Evolutionary conservation across 2,797 vertebrate genomes (phyloP), one percentile per base, ranked within the genome.

Genomic region (Anableps anableps): DNA sequence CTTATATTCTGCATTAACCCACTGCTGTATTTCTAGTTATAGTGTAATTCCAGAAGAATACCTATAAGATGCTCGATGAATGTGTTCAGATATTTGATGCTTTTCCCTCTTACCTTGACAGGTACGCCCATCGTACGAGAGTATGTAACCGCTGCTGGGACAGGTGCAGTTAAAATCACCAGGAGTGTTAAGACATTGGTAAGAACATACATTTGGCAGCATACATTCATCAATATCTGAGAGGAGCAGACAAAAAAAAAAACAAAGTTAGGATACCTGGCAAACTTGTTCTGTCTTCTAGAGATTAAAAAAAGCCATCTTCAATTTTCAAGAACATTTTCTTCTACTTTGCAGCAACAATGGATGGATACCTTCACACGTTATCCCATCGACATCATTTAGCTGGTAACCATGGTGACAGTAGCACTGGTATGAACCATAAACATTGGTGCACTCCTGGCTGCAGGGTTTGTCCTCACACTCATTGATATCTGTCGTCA

Each of bases 181-280:
- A 0, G 95, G 96, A 68, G 94, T 16, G 73, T 99, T 99, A 90
- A 95, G 48, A 76, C 97, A 99, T 55, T 92, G 94, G 93, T 97
- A 97, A 47, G 97, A 96, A 73, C 98, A 99, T 87, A 97, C 94
- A 8, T 97, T 95, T 23, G 96, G 96, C 84, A 97, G 90, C 11
- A 96, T 96, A 21, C 98, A 99, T 88, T 99, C 98, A 75, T 99
- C 97, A 0, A 99, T 97, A 88, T 99, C 98, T 99, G 86, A 70
- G 31, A 48, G 41, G 36, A 75, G 58, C 10, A 75, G 41, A 55
- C 23, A 41, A 16, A 43, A 48, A 14, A 26, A 41, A 38, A 31
- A 45, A 48, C 5, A 48, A 3, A 26, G 5, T 8, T 60, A 17
- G 36, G 64, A 38, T 4, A 66, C 21, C 34, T 38, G 34, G 7